Base-by-base conservation (phyloP, 2,888 invertebrate genomes). In the Cloeon dipterum region DNA sequence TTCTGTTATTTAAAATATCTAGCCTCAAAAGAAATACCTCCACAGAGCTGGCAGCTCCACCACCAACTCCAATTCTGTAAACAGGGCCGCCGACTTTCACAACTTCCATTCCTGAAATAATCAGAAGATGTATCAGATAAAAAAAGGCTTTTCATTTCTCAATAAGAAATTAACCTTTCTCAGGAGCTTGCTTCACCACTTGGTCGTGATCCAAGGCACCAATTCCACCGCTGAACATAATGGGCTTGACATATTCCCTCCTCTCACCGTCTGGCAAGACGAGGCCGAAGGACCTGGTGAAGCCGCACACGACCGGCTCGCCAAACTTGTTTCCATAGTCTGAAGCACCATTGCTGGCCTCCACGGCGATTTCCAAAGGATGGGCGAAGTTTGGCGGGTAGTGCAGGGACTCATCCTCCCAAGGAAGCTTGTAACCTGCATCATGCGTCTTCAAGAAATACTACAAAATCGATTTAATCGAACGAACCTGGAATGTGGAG, bases 321-420 rank as follows among this genome's bases (percentile, higher is more conserved):
- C 94, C 96, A 59, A 96, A 98, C 61, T 98, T 96, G 57, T 98
- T 98, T 5, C 96, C 96, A 56, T 96, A 98, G 55, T 98, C 96
- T 0, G 93, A 93, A 3, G 94, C 96, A 2, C 96, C 96, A 54
- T 96, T 88, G 54, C 89, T 91, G 1, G 94, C 96, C 56, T 94
- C 89, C 20, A 98, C 74, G 16, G 88, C 70, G 32, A 96, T 75
- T 53, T 89, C 78, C 11, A 86, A 57, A 0, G 96, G 89, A 2
- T 70, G 64, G 2, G 94, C 93, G 59, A 98, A 86, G 46, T 91
- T 89, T 25, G 58, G 59, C 0, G 96, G 93, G 58, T 96, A 94
- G 36, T 63, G 57, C 49, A 69, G 69, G 5, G 53, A 56, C 17
- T 58, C 51, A 34, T 79, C 74, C 58, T 96, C 96, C 85, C 93